Evolutionary conservation across 2,113 vertebrate genomes (phyloP), one percentile per base, ranked within the genome.

Genomic region (Eclectus roratus): DNA sequence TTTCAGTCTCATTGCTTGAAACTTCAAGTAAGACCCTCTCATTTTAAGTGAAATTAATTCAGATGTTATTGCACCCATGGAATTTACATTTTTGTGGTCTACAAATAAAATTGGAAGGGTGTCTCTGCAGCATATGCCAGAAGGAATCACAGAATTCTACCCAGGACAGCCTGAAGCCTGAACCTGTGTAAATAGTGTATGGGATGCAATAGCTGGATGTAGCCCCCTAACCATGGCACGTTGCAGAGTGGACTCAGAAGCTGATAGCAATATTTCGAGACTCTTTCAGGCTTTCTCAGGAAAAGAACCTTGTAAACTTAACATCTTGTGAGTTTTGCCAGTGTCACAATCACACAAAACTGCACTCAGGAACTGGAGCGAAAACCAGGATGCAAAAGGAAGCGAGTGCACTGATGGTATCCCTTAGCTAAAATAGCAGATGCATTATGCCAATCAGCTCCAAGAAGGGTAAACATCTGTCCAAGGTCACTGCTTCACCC

Each of bases 401-500:
- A 81, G 25, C 0, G 3, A 88, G 19, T 39, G 6, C 18, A 35
- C 5, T 39, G 58, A 52, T 66, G 61, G 28, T 65, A 82, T 86
- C 23, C 52, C 44, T 79, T 73, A 93, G 88, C 46, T 89, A 74
- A 94, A 94, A 65, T 55, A 89, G 69, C 76, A 94, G 79, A 94
- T 93, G 76, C 17, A 27, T 92, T 47, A 44, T 73, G 68, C 33
- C 46, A 65, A 76, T 83, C 61, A 91, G 64, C 47, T 91, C 81
- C 61, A 90, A 84, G 87, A 89, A 91, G 94, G 71, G 27, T 74
- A 91, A 96, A 84, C 80, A 55, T 61, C 69, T 93, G 77, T 94
- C 49, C 73, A 94, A 93, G 95, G 88, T 95, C 84, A 85, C 4
- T 18, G 39, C 76, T 94, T 96, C 87, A 96, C 94, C 89, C 69